Conservation (phyloP, 2,113 vertebrate species). For the Tautogolabrus adspersus region DNA sequence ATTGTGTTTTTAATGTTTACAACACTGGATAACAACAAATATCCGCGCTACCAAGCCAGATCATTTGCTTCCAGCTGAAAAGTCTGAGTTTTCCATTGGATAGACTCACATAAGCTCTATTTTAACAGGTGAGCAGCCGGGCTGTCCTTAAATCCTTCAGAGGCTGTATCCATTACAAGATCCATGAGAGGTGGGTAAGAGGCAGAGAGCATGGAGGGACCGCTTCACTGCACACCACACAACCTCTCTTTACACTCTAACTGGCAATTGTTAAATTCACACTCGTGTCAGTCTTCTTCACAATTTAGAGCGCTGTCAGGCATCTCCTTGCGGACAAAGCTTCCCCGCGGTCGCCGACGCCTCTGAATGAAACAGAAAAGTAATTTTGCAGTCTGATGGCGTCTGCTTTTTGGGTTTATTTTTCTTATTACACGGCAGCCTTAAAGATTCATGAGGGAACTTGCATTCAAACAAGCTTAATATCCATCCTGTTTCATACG, state of each 20-base stretch:
- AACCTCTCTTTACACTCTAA: conserved; percentile 58
- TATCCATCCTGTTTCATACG: conserved; percentile 57
- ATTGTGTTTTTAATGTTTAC: conserved; percentile 9
- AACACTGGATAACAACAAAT: conserved; percentile 15
- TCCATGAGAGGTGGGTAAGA: conserved; percentile 69
- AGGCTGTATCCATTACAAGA: conserved; percentile 72
- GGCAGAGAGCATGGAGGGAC: conserved; percentile 57
- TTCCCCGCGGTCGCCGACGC: conserved; percentile 20
- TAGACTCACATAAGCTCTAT: conserved; percentile 29
- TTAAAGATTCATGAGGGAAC: conserved; percentile 69
- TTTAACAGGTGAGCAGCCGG: conserved; percentile 70
- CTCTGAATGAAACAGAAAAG: conserved; percentile 43
- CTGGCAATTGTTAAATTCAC: conserved; percentile 76
- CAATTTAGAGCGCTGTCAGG: conserved; percentile 68
- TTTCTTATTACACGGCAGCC: conserved; percentile 45
- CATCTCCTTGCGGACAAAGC: conserved; percentile 52
- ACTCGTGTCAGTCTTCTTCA: conserved; percentile 69
- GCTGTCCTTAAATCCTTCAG: conserved; percentile 68
- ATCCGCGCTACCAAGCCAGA: background rate
- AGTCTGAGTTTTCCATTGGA: conserved; percentile 49
- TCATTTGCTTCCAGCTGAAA: conserved; percentile 37
- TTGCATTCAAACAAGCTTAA: conserved; percentile 66
- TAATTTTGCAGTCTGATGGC: conserved; percentile 46
- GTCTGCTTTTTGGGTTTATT: conserved; percentile 8
- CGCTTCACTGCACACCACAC: conserved; percentile 70